These are phyloP conservation scores for Leptobrachium leishanense DNA, from an alignment of 2,113 vertebrate genomes.

Conservation along the genomic window DNA sequence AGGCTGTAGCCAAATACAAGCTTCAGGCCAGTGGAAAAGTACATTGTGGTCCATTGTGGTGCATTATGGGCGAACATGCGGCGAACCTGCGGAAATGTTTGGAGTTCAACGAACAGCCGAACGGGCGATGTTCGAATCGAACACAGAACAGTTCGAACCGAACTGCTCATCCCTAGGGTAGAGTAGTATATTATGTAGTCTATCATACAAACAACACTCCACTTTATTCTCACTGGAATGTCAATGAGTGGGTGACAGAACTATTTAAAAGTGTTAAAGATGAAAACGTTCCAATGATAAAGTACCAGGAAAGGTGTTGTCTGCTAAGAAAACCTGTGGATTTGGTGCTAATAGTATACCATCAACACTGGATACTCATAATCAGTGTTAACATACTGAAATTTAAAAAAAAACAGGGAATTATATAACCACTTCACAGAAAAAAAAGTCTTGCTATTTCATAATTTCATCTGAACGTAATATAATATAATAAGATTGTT, in stretches of 20 bases:
- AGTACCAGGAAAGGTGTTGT: constrained; percentile 23
- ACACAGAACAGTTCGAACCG: no score
- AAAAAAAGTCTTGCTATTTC: not conserved
- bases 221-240: not conserved
- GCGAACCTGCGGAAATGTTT: no score
- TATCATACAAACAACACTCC: constrained; percentile 28
- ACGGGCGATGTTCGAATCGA: no score
- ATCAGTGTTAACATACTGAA: no score
- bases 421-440: no score
- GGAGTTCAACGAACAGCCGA: no score
- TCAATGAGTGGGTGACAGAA: constrained; percentile 27
- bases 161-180: not conserved
- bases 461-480: not conserved
- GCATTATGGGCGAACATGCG: no score
- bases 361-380: constrained; percentile 6
- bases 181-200: constrained; percentile 22
- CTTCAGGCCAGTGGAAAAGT: no score
- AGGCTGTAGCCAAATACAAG: no score
- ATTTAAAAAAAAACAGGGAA: no score
- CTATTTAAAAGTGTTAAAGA: constrained; percentile 34
- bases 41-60: no score
- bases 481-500: not conserved
- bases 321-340: constrained; percentile 28
- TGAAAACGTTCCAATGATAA: constrained; percentile 31
- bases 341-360: constrained; percentile 21